These are phyloP conservation scores for Eutrigla gurnardus DNA, from an alignment of 2,797 vertebrate species.

Conservation along the genomic window DNA sequence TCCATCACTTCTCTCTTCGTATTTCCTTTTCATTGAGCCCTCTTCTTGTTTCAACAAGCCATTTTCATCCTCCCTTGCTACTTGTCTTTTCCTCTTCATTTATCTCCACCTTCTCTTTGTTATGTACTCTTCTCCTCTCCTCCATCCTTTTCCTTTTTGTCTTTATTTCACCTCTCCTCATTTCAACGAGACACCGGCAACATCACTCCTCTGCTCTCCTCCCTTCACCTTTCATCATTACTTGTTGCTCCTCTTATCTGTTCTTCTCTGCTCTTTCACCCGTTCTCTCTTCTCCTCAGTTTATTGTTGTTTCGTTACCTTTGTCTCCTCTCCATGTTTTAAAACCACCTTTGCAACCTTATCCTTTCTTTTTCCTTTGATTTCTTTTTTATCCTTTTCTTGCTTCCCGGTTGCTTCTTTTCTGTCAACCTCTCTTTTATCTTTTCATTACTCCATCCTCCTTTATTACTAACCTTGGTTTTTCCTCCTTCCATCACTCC, in stretches of 20 bases:
- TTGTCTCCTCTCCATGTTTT: conserved; percentile 1
- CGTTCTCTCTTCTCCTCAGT: no score
- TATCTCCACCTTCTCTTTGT: neutral
- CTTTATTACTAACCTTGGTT: neutral
- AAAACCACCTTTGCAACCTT: neutral
- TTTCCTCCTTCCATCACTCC: neutral
- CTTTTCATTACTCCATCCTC: neutral
- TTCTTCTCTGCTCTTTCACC: neutral
- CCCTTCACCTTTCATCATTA: conserved; percentile 7
- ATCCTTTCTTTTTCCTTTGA: neutral
- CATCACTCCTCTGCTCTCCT: conserved; percentile 1
- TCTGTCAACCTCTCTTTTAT: neutral
- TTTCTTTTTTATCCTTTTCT: neutral
- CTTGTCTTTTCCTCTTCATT: neutral
- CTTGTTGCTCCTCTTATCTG: neutral
- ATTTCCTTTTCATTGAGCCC: neutral
- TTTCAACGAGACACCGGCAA: neutral
- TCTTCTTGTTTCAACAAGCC: neutral
- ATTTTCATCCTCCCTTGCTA: no score
- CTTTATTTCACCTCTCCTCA: neutral
- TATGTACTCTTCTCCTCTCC: neutral
- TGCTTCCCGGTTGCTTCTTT: neutral
- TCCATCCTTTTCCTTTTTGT: neutral
- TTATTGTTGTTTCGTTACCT: neutral
- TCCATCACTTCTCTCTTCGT: neutral